Percentiles rank a stretch among this genome's conserved stretches.
These are phyloP conservation scores for Agrotis clavis DNA, from an alignment of 2,888 invertebrate species.

Conservation along the genomic window DNA sequence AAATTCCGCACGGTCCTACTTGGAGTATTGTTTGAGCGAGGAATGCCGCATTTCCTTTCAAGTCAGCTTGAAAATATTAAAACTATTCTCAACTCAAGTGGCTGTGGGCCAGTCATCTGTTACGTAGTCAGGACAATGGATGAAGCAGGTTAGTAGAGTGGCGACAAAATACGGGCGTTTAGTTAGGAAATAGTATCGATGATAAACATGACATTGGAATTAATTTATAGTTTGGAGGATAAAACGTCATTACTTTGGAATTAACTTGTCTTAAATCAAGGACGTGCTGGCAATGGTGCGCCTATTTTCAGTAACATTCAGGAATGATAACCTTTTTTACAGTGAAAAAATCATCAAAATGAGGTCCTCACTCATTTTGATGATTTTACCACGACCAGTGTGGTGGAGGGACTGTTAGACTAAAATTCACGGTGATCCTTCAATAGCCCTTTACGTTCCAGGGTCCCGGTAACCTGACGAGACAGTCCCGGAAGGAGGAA, in stretches of 20 bases:
- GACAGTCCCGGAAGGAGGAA: too few relatives aligned
- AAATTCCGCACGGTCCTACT: constrained; percentile 61
- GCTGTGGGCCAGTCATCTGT: constrained; percentile 57
- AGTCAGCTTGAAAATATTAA: constrained; percentile 60
- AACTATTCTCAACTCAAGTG: constrained; percentile 63
- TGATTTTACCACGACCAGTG: too few relatives aligned
- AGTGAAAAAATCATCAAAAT: too few relatives aligned
- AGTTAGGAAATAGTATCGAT: not conserved
- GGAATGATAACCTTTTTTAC: too few relatives aligned
- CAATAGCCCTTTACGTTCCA: too few relatives aligned
- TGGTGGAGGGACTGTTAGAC: too few relatives aligned
- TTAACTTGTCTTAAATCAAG: too few relatives aligned
- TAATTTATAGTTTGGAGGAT: too few relatives aligned
- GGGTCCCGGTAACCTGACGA: too few relatives aligned
- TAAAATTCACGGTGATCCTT: too few relatives aligned
- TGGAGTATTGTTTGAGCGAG: constrained; percentile 51
- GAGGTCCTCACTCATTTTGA: too few relatives aligned
- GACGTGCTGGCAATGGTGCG: not conserved
- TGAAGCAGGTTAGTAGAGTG: constrained; percentile 25
- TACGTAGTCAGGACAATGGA: constrained; percentile 38
- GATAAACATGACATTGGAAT: not conserved
- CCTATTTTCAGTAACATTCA: not conserved
- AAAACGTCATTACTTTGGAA: too few relatives aligned
- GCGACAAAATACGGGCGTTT: not conserved
- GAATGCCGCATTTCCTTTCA: constrained; percentile 64